These are phyloP conservation scores for Hydraecia micacea DNA, from an alignment of 2,888 invertebrate species.

Conservation along the genomic window DNA sequence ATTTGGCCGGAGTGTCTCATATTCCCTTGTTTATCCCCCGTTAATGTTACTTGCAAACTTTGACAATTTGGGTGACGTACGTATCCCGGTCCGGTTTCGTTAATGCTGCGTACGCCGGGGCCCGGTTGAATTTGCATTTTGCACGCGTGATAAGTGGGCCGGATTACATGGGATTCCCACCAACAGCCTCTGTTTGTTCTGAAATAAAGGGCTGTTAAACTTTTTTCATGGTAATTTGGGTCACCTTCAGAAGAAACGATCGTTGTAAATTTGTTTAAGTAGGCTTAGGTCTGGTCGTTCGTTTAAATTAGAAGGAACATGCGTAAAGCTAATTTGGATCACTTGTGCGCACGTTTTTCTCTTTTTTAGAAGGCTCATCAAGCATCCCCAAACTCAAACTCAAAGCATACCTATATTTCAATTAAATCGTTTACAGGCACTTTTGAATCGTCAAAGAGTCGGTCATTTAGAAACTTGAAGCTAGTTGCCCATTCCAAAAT, in stretches of 20 bases:
- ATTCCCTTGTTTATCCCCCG: constrained; percentile 82
- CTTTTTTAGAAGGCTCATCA: constrained; percentile 46
- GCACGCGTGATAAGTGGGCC: constrained; percentile 90
- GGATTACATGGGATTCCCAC: constrained; percentile 89
- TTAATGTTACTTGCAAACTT: constrained; percentile 84
- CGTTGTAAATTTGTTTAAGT: constrained; percentile 89
- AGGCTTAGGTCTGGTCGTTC: constrained; percentile 84
- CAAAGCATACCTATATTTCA: background rate
- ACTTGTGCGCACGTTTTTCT: constrained; percentile 45
- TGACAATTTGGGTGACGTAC: constrained; percentile 87
- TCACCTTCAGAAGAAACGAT: constrained; percentile 88
- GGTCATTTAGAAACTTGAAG: background rate
- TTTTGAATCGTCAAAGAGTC: background rate
- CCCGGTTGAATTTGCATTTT: constrained; percentile 89
- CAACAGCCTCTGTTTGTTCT: constrained; percentile 89
- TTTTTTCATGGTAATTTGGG: constrained; percentile 90
- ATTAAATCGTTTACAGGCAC: background rate
- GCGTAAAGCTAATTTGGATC: constrained; percentile 72
- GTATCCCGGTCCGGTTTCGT: constrained; percentile 80
- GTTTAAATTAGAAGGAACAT: constrained; percentile 82
- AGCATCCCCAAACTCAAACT: constrained; percentile 11
- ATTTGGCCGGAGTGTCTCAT: constrained; percentile 70
- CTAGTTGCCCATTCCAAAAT: background rate
- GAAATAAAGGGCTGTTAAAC: constrained; percentile 90
- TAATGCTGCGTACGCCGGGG: constrained; percentile 85